Evolutionary conservation across 2,113 vertebrate species (phyloP).

Genomic region (Sylvietta virens): DNA sequence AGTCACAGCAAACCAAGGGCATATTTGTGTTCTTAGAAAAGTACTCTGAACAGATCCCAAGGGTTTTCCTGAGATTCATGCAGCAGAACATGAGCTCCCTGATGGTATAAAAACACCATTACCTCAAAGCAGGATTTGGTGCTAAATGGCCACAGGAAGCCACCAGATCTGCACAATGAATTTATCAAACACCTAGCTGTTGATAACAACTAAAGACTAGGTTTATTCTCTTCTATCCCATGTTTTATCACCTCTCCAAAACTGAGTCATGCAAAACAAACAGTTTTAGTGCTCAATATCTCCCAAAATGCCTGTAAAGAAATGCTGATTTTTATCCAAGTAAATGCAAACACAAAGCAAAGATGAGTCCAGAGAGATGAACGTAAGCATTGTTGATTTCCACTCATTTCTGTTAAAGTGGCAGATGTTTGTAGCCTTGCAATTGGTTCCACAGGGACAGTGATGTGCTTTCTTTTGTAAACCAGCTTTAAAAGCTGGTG

Average conservation of each 20-base stretch:
- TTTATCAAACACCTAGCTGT: not conserved
- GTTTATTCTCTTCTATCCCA: not conserved
- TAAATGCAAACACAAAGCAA: not conserved
- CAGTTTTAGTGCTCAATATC: not conserved
- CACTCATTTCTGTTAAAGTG: not conserved
- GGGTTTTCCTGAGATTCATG: not conserved
- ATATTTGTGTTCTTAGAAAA: not conserved
- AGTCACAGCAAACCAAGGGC: not conserved
- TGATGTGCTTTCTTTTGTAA: not conserved
- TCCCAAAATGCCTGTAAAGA: not conserved
- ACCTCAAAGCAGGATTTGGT: not conserved
- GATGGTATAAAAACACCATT: not conserved
- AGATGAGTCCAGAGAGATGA: not conserved
- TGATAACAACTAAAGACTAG: not conserved
- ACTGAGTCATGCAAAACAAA: not conserved
- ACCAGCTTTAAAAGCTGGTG: not conserved
- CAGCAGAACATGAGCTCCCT: not conserved
- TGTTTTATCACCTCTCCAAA: not conserved
- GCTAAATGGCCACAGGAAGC: not conserved
- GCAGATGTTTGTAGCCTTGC: not conserved
- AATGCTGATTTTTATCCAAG: not conserved
- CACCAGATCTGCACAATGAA: not conserved
- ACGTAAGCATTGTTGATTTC: not conserved
- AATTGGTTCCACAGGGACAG: not conserved
- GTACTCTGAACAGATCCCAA: not conserved